Conservation (phyloP, 2,888 invertebrate genomes). For the Dione juno region DNA sequence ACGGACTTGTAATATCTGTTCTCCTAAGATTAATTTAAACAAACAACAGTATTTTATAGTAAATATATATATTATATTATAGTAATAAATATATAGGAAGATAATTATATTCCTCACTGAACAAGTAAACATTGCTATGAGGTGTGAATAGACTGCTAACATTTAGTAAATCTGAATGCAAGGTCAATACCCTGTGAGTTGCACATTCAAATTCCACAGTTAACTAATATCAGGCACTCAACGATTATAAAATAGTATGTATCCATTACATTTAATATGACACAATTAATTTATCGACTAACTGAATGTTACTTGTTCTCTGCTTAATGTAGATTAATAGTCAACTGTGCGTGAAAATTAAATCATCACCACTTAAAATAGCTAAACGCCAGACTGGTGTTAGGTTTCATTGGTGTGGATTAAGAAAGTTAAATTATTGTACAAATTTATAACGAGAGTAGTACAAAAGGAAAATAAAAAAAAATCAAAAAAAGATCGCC, state of each 20-base stretch:
- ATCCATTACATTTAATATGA: constrained; percentile 43
- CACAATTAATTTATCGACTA: constrained; percentile 46
- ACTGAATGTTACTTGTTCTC: constrained; percentile 32
- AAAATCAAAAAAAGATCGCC: no score
- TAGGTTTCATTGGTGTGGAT: constrained; percentile 8
- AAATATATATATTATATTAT: no score
- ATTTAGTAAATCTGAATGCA: constrained; percentile 20
- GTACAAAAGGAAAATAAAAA: no score
- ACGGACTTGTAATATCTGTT: no score
- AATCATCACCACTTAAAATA: constrained; percentile 13
- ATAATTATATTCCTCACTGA: neutral
- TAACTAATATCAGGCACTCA: constrained; percentile 36
- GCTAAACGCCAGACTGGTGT: neutral
- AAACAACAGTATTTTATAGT: no score
- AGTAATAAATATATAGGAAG: neutral
- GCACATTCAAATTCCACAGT: constrained; percentile 33
- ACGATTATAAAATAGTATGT: constrained; percentile 42
- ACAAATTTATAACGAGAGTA: no score
- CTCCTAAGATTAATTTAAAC: no score
- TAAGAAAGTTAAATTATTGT: neutral
- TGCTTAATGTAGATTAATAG: constrained; percentile 20
- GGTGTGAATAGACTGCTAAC: constrained; percentile 16
- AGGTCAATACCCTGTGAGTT: constrained; percentile 22
- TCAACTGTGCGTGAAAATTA: constrained; percentile 25
- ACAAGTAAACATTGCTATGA: neutral